Conservation (phyloP, 2,888 invertebrate species). For the Alloplasta piceator region DNA sequence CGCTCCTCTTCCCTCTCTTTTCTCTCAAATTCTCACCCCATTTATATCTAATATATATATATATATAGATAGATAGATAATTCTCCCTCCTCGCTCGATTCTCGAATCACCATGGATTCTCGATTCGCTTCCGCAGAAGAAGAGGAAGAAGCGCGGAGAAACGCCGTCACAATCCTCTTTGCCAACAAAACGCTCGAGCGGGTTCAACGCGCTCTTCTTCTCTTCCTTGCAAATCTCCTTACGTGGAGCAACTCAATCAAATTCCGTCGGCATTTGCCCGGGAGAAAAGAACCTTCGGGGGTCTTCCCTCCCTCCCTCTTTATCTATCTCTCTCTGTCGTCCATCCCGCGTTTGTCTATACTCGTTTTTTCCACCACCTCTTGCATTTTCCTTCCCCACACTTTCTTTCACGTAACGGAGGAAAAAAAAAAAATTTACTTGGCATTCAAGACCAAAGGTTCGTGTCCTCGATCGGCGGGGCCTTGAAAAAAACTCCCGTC, state of each 20-base stretch:
- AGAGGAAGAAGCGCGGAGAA: constrained; percentile 51
- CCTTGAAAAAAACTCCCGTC: neutral
- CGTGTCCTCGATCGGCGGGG: neutral
- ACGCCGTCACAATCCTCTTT: constrained; percentile 78
- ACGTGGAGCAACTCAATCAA: constrained; percentile 79
- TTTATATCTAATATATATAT: neutral
- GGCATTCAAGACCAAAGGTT: constrained; percentile 18
- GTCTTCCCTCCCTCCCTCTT: constrained; percentile 16
- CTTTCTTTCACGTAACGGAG: neutral
- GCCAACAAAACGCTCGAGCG: constrained; percentile 77
- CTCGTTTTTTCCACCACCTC: constrained; percentile 28
- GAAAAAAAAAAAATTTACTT: constrained; percentile 8
- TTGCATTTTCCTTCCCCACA: neutral
- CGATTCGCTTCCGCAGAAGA: constrained; percentile 66
- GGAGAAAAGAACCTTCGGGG: constrained; percentile 28
- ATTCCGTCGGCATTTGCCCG: constrained; percentile 73
- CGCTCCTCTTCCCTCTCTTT: constrained; percentile 64
- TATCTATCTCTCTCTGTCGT: neutral
- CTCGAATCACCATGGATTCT: constrained; percentile 59
- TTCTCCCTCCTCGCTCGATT: constrained; percentile 34
- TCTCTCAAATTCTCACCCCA: constrained; percentile 14
- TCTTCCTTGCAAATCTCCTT: constrained; percentile 77
- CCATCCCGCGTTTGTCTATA: constrained; percentile 23
- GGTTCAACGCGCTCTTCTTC: constrained; percentile 59
- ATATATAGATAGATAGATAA: neutral